These are phyloP conservation scores for Drepana falcataria DNA, from an alignment of 2,888 invertebrate genomes.

Conservation along the genomic window DNA sequence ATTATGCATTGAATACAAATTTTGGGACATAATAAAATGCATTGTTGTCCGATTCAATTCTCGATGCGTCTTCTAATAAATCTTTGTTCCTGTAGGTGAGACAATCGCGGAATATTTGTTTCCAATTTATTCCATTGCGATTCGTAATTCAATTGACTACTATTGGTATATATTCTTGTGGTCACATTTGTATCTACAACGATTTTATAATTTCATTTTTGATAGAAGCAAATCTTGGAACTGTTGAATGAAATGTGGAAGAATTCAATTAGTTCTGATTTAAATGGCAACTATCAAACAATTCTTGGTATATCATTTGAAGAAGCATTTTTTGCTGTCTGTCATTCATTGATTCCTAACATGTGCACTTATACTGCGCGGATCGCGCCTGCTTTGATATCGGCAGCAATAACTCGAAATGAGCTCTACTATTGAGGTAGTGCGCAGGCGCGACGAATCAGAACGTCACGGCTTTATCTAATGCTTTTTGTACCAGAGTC, in stretches of 20 bases:
- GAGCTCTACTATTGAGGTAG: constrained; percentile 13
- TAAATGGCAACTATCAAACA: too few relatives aligned
- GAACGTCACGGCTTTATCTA: constrained; percentile 36
- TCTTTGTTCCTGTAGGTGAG: constrained; percentile 22
- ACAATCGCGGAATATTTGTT: constrained; percentile 10
- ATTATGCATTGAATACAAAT: constrained; percentile 65
- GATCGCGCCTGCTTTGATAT: constrained; percentile 39
- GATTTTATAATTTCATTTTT: too few relatives aligned
- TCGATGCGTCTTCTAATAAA: constrained; percentile 53
- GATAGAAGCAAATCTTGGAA: too few relatives aligned
- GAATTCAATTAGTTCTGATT: too few relatives aligned
- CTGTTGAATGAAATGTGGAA: too few relatives aligned
- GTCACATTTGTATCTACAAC: too few relatives aligned
- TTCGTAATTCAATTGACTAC: constrained; percentile 39
- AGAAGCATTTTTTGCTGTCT: too few relatives aligned
- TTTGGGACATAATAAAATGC: constrained; percentile 49
- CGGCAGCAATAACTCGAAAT: constrained; percentile 36
- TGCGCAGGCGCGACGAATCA: constrained; percentile 55
- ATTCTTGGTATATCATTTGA: too few relatives aligned
- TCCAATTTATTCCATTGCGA: constrained; percentile 41
- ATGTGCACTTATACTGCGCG: background rate
- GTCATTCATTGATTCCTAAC: too few relatives aligned
- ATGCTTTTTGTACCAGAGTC: constrained; percentile 45
- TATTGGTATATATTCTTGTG: constrained; percentile 14
- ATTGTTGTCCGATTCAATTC: constrained; percentile 60